A percentile compares a stretch with the other conserved stretches of the same genome.
Evolutionary conservation across 2,113 vertebrate genomes (phyloP).

Genomic region (Cheirogaleus medius): DNA sequence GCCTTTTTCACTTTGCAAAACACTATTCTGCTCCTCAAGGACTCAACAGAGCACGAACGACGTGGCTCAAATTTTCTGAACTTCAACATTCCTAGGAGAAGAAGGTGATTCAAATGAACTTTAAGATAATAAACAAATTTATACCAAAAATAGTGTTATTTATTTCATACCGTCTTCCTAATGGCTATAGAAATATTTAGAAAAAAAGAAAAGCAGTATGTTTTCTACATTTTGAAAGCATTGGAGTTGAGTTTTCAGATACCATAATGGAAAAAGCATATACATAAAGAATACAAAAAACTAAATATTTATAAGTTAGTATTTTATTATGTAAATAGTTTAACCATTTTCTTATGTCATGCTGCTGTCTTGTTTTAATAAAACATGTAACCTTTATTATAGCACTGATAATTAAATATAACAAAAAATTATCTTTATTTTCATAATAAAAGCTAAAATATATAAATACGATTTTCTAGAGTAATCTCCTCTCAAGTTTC

Average conservation of each 20-base stretch:
- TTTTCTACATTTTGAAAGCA: conserved; percentile 62
- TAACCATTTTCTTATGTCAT: neutral
- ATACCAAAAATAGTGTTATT: conserved; percentile 38
- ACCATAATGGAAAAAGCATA: conserved; percentile 61
- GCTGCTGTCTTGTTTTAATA: neutral
- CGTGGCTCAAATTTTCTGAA: neutral
- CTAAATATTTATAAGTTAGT: conserved; percentile 47
- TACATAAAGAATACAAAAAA: conserved; percentile 26
- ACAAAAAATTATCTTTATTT: neutral
- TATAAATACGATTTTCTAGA: neutral
- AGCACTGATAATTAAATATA: neutral
- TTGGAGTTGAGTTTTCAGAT: conserved; percentile 35
- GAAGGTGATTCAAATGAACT: conserved; percentile 63
- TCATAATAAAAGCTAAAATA: conserved; percentile 41
- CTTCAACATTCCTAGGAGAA: conserved; percentile 30
- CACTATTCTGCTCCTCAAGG: neutral
- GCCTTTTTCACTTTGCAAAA: neutral
- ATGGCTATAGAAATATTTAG: conserved; percentile 57
- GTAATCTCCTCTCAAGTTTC: neutral
- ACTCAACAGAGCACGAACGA: neutral
- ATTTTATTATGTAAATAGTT: conserved; percentile 5
- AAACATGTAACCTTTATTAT: neutral
- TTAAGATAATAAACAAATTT: conserved; percentile 68
- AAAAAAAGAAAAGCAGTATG: conserved; percentile 58
- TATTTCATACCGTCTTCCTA: conserved; percentile 46